Conservation (phyloP, 2,113 vertebrate species). For the Lampris incognitus region DNA sequence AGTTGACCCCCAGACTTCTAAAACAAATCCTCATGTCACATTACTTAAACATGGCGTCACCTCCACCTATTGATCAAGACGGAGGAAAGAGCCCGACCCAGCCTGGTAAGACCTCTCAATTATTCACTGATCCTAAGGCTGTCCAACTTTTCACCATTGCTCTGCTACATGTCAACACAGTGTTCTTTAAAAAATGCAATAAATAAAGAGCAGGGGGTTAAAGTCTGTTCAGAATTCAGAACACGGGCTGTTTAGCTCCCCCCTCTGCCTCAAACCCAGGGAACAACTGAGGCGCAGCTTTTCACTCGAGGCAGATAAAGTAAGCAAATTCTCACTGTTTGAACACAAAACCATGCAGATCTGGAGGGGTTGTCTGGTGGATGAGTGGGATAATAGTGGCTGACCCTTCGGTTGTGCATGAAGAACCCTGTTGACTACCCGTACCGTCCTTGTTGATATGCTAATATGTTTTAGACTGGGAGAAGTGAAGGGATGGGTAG, state of each 20-base stretch:
- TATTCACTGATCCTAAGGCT: conserved; percentile 57
- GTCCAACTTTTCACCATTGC: conserved; percentile 37
- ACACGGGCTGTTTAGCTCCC: conserved; percentile 12
- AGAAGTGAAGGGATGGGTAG: too few relatives aligned
- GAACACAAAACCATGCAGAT: too few relatives aligned
- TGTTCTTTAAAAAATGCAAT: conserved; percentile 59
- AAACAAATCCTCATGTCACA: conserved; percentile 12
- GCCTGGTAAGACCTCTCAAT: conserved; percentile 49
- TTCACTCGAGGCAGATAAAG: not conserved
- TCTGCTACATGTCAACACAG: conserved; percentile 32
- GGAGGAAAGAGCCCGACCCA: conserved; percentile 21
- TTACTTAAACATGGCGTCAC: conserved; percentile 34
- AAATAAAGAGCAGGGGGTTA: conserved; percentile 1
- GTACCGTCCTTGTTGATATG: too few relatives aligned
- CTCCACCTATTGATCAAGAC: conserved; percentile 45
- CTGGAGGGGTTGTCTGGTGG: too few relatives aligned
- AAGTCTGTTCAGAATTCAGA: conserved; percentile 40
- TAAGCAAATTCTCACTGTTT: too few relatives aligned
- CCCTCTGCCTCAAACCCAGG: not conserved
- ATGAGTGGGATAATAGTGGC: too few relatives aligned
- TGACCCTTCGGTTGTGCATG: too few relatives aligned
- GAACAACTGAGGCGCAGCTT: not conserved
- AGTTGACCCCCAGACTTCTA: conserved; percentile 12
- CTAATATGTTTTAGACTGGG: too few relatives aligned
- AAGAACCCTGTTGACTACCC: too few relatives aligned